Base-by-base conservation (phyloP, 2,888 invertebrate genomes). In the Eupithecia tripunctaria region DNA sequence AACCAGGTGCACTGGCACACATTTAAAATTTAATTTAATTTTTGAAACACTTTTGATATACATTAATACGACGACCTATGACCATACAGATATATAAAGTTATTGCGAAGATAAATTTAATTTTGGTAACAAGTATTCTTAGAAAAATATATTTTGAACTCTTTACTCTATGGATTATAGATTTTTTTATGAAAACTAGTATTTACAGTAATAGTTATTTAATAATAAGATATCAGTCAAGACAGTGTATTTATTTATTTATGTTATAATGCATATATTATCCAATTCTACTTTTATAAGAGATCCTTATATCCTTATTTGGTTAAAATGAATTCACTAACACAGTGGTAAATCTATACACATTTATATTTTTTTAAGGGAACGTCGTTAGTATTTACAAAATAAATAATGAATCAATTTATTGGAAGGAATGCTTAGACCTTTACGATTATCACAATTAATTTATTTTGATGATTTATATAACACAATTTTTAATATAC, bases 1-100 rank as follows among this genome's bases (percentile, higher is more conserved):
- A 85, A 84, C 87, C 86, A 90, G 90, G 90, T 90, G 90, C 89
- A 82, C 89, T 85, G 89, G 89, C 86, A 80, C 84, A 76, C 77
- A 7, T 10, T n/a, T 62, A 38, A 21, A 38, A 5, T 6, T 36
- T 6, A 64, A 15, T 2, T n/a, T 10, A n/a, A 14, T 41, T 62
- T 64, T 64, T 21, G 25, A 36, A 29, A 29, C 29, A 29, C 36
- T 63, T 62, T 32, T 43, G 18, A 43, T 18, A 60, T 18, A 27
- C 27, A 29, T 60, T 29, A 6, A 32, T 32, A 32, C 32, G 32
- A 60, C 15, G 12, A 29, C 0, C 18, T 29, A 60, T 18, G 56
- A 25, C 21, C 25, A 25, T 14, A 14, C 14, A 14, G 12, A 25
- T 10, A 21, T 21, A 21, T 56, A 60, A 18, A 60, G 15, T 29